Conservation (phyloP, 2,888 invertebrate species). For the Coecobrya sp. region DNA sequence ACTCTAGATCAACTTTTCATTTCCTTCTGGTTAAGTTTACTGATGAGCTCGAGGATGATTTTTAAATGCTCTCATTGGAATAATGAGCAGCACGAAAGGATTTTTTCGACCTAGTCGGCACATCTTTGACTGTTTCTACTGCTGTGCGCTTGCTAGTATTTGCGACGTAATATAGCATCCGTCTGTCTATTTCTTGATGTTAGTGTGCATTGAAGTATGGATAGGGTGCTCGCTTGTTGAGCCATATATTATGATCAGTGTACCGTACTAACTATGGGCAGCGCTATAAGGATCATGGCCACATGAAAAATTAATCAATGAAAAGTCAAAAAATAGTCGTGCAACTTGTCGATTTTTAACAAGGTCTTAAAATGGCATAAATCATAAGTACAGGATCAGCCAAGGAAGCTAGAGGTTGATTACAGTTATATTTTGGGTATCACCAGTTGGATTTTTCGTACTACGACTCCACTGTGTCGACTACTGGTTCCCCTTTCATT, state of each 20-base stretch:
- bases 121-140: not conserved
- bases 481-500: not conserved
- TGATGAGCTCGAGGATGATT: conserved; percentile 22
- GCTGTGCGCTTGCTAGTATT: not conserved
- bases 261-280: not conserved
- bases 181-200: not conserved
- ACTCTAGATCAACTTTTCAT: conserved; percentile 21
- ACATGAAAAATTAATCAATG: conserved; percentile 28
- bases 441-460: not conserved
- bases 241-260: not conserved
- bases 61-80: conserved; percentile 66
- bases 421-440: conserved; percentile 26
- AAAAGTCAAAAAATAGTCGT: conserved; percentile 37
- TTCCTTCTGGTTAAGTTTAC: conserved; percentile 32
- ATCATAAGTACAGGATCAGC: conserved; percentile 18
- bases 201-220: not conserved
- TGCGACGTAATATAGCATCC: not conserved
- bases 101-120: conserved; percentile 45
- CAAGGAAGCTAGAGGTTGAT: not conserved
- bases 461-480: no score
- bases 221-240: not conserved
- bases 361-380: conserved; percentile 66
- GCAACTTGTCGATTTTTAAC: conserved; percentile 57
- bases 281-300: not conserved
- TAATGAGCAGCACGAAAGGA: conserved; percentile 43